Base-by-base conservation (phyloP, 1,140 invertebrate species). In the Neuroterus valhalla region DNA sequence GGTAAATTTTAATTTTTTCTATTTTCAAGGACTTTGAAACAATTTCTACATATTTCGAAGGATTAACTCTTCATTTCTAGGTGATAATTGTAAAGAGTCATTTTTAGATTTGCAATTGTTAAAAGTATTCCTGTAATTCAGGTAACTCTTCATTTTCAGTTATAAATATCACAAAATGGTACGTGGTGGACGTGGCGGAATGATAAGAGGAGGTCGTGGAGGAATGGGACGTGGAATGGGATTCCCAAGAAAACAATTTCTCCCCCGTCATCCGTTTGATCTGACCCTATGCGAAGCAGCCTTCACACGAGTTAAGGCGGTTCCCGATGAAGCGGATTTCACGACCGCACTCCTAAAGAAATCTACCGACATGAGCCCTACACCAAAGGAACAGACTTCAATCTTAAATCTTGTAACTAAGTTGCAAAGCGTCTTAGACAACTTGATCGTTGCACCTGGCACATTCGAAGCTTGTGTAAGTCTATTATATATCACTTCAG, bases 391-490 rank as follows among this genome's bases (percentile, higher is more conserved):
- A 84, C 96, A 98, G 90, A 94, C 96, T 2, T 94, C 96, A 0
- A 95, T 99, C 68, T 92, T 97, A 21, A 97, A 96, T 89, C 91
- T 99, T 6, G 96, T 99, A 45, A 98, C 96, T 12, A 98, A 98
- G 87, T 93, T 99, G 31, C 96, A 98, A 86, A 94, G 93, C 45
- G 96, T 98, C 46, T 90, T 99, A 48, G 98, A 99, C 86, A 98
- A 97, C 88, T 89, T 99, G 17, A 96, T 98, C 66, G 94, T 99
- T 0, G 95, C 97, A 14, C 97, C 98, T 0, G 96, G 96, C 12
- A 94, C 94, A 79, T 98, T 99, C 91, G 97, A 98, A 88, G 96
- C 97, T 77, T 98, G 97, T 90, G 97, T 99, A 92, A 94, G 96
- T 96, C 83, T 66, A 67, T 14, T n/a, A n/a, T n/a, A n/a, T n/a